Percentiles rank a stretch among this genome's conserved stretches.
phyloP scores from a whole-genome alignment of 2,113 vertebrate genomes.

The Mirounga angustirostris region DNA sequence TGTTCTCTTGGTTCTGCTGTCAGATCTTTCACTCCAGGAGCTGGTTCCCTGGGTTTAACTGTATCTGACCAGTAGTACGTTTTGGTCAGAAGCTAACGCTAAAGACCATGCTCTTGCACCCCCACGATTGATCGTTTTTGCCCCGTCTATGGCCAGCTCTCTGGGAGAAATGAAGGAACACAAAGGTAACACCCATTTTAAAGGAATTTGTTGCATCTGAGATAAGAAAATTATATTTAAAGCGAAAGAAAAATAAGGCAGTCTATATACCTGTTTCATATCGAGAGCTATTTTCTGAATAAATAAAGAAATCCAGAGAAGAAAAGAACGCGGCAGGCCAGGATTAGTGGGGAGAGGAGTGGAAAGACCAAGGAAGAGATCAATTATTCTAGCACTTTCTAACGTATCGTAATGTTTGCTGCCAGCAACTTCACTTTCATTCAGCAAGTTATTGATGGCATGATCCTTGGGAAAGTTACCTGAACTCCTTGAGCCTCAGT shows the following conservation, averaged over 20 bases:
- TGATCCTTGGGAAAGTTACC: not conserved
- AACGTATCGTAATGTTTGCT: not conserved
- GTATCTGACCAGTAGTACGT: not conserved
- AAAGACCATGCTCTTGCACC: too few relatives aligned
- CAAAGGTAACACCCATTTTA: not conserved
- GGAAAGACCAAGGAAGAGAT: too few relatives aligned
- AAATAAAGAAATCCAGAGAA: not conserved
- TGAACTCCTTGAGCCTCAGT: not conserved
- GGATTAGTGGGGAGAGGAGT: not conserved
- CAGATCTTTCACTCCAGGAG: too few relatives aligned
- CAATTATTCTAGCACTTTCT: not conserved
- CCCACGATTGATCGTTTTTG: too few relatives aligned
- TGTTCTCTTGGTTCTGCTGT: not conserved
- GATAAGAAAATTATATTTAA: not conserved
- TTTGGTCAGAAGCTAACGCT: not conserved
- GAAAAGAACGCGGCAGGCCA: too few relatives aligned
- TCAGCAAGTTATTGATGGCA: accelerated
- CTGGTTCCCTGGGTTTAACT: not conserved
- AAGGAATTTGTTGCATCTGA: not conserved
- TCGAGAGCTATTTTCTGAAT: not conserved
- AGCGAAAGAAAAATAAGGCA: not conserved
- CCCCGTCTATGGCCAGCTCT: not conserved
- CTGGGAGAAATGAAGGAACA: not conserved
- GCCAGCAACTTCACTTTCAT: too few relatives aligned
- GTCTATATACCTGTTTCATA: not conserved